phyloP scores from a whole-genome alignment of 2,888 invertebrate species.

The Hirtodrosophila alboralis region DNA sequence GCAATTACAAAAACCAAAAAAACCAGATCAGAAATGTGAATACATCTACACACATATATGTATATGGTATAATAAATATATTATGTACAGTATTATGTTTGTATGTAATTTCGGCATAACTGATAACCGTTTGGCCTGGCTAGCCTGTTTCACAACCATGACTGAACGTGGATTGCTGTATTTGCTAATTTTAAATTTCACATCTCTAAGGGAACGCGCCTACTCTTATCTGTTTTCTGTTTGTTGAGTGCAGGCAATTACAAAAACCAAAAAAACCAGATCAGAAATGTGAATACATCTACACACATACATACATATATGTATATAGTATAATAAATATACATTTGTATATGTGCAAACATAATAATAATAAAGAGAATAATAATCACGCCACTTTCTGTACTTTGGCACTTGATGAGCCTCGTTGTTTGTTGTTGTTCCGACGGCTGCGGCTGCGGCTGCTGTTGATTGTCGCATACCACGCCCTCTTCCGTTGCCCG shows the following conservation, averaged over 20 bases:
- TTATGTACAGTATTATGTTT: no score
- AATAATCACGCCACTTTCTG: slow-evolving; percentile 75
- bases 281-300: slow-evolving; percentile 1
- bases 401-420: slow-evolving; percentile 58
- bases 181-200: slow-evolving; percentile 6
- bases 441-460: slow-evolving; percentile 16
- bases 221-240: slow-evolving; percentile 14
- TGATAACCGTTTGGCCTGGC: no score
- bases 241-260: slow-evolving; percentile 44
- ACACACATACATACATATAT: not conserved
- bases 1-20: slow-evolving; percentile 51
- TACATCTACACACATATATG: not conserved
- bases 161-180: slow-evolving; percentile 2
- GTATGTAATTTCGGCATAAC: no score
- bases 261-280: slow-evolving; percentile 41
- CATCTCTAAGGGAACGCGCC: not conserved
- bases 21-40: slow-evolving; percentile 13
- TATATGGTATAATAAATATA: not conserved
- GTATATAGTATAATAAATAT: not conserved
- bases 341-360: slow-evolving; percentile 17
- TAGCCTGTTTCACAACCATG: no score
- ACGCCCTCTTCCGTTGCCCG: slow-evolving; percentile 62
- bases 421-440: slow-evolving; percentile 6
- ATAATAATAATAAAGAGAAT: slow-evolving; percentile 52
- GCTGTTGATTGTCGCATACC: slow-evolving; percentile 41